phyloP scores from a whole-genome alignment of 1,140 invertebrate genomes.

The Zaprionus capensis region DNA sequence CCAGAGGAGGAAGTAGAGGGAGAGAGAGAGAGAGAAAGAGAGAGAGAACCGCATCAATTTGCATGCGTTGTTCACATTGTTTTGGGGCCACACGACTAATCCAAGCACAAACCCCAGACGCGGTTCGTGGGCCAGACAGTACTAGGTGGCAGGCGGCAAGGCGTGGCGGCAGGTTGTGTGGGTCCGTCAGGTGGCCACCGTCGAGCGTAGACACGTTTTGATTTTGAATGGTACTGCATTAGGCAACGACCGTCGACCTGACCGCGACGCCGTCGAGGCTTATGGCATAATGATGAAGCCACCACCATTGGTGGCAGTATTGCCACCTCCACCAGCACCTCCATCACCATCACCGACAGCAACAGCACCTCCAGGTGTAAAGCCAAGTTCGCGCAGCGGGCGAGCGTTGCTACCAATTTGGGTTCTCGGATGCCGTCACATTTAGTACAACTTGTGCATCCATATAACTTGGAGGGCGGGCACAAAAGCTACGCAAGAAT shows the following conservation, averaged over 20 bases:
- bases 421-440: conserved; percentile 64
- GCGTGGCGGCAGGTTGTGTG: not conserved
- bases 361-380: not conserved
- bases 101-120: conserved; percentile 17
- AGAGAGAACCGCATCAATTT: not conserved
- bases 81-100: conserved; percentile 33
- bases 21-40: not conserved
- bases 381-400: conserved; percentile 12
- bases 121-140: not conserved
- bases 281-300: conserved; percentile 69
- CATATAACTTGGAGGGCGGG: conserved; percentile 63
- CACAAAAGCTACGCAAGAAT: conserved; percentile 22
- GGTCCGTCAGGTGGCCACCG: conserved; percentile 19
- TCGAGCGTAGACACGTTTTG: conserved; percentile 65
- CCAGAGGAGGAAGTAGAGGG: not conserved
- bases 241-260: conserved; percentile 32
- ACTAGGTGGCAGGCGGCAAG: conserved; percentile 11
- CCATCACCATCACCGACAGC: not conserved
- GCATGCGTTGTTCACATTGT: conserved; percentile 27
- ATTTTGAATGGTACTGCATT: conserved; percentile 79
- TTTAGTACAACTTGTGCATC: conserved; percentile 74
- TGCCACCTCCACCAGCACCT: not conserved
- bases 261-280: conserved; percentile 43
- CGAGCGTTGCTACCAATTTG: conserved; percentile 36
- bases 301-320: conserved; percentile 40